phyloP scores from a whole-genome alignment of 2,797 vertebrate species.

The Emydoidea blandingii region DNA sequence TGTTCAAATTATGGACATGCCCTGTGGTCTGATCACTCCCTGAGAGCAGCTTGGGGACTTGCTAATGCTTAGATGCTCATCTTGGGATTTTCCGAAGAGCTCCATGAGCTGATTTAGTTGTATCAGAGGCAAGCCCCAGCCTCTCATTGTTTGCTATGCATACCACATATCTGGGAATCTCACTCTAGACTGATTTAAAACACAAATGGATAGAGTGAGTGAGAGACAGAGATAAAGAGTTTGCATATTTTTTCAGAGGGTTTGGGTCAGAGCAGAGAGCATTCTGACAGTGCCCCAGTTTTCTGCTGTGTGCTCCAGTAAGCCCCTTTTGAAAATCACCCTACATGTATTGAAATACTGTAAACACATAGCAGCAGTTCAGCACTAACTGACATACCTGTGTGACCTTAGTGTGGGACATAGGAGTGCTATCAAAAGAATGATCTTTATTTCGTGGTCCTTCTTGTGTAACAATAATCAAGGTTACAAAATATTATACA shows the following conservation, averaged over 20 bases:
- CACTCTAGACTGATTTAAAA: conserved; percentile 6
- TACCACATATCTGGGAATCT: neutral
- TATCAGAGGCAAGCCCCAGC: neutral
- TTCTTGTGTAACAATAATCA: neutral
- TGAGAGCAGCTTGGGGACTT: neutral
- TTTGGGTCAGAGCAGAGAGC: neutral
- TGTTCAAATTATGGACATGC: rapidly evolving
- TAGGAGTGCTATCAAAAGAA: neutral
- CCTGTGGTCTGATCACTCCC: neutral
- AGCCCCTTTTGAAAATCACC: neutral
- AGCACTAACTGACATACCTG: neutral
- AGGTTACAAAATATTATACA: neutral
- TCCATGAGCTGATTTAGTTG: neutral
- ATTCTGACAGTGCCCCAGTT: neutral
- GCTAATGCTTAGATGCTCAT: neutral
- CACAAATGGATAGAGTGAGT: neutral
- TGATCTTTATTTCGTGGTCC: neutral
- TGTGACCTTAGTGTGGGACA: neutral
- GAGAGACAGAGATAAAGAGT: neutral
- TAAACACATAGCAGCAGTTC: neutral
- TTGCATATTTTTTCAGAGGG: neutral
- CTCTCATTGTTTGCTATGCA: neutral
- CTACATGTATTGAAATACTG: neutral
- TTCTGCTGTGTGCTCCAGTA: neutral
- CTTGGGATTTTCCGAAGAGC: neutral